phyloP scores from a whole-genome alignment of 2,888 invertebrate species.

The Eupelmus urozonus region DNA sequence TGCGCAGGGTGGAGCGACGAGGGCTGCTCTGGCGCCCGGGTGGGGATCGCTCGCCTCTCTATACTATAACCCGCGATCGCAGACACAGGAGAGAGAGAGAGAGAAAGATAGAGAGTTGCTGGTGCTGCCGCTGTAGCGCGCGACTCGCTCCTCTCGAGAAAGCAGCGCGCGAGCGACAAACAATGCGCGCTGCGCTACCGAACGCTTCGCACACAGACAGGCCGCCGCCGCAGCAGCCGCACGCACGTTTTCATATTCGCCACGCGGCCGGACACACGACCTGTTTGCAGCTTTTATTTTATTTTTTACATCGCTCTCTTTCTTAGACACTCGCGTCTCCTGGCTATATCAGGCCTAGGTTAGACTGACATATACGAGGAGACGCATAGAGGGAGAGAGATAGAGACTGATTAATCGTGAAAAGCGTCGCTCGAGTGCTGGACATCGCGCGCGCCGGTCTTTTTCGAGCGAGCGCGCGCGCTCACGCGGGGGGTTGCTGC shows the following conservation, averaged over 20 bases:
- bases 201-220: constrained; percentile 70
- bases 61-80: constrained; percentile 38
- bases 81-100: too few relatives aligned
- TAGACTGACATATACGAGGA: neutral
- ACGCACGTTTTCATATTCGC: constrained; percentile 27
- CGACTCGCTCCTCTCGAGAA: constrained; percentile 40
- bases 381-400: neutral
- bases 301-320: constrained; percentile 1
- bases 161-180: constrained; percentile 65
- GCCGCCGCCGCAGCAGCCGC: too few relatives aligned
- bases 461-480: too few relatives aligned
- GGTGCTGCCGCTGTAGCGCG: too few relatives aligned
- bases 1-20: constrained; percentile 59
- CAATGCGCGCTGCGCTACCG: constrained; percentile 75
- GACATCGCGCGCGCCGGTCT: neutral
- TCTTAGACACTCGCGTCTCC: neutral
- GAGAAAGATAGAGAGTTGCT: too few relatives aligned
- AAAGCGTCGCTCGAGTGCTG: neutral
- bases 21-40: constrained; percentile 58
- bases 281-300: neutral
- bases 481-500: neutral
- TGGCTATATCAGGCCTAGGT: neutral
- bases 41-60: constrained; percentile 23
- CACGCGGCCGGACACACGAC: neutral
- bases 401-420: neutral